A percentile compares a stretch with the other conserved stretches of the same genome.
phyloP scores from a whole-genome alignment of 2,113 vertebrate genomes.

The Pteronura brasiliensis region DNA sequence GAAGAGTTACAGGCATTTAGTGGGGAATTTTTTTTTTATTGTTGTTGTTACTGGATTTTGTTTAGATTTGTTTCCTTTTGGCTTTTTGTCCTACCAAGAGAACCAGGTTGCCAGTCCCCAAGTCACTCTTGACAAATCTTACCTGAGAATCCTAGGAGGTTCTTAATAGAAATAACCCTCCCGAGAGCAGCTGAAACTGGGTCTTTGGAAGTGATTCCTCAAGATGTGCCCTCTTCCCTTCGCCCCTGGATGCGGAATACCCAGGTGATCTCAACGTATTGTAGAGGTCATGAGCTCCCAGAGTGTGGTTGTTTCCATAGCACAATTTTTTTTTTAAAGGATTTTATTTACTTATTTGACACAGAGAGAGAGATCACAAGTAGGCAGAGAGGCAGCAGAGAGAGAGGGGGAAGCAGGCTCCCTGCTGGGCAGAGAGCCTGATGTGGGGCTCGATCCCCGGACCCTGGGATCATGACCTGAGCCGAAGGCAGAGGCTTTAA shows the following conservation, averaged over 20 bases:
- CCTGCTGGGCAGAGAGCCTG: too few species aligned
- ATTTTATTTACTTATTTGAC: too few species aligned
- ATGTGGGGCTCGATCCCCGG: too few species aligned
- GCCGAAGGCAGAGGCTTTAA: too few species aligned
- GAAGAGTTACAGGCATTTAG: neutral
- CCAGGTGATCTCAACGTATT: neutral
- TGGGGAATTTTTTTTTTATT: neutral
- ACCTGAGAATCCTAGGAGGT: neutral
- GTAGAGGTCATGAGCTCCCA: neutral
- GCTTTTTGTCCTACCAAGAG: neutral
- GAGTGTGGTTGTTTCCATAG: neutral
- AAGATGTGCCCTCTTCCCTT: neutral
- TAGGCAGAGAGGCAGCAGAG: too few species aligned
- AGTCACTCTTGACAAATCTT: neutral
- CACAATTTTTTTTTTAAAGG: too few species aligned
- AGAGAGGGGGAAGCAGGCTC: too few species aligned
- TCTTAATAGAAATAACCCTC: neutral
- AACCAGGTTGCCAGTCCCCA: neutral
- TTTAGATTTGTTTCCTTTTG: neutral
- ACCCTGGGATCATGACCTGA: too few species aligned
- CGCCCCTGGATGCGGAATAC: neutral
- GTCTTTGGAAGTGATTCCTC: neutral
- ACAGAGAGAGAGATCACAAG: too few species aligned
- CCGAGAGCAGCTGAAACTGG: neutral
- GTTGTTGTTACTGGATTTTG: neutral